phyloP scores from a whole-genome alignment of 1,140 invertebrate species.

The Leptoteleia sp. region DNA sequence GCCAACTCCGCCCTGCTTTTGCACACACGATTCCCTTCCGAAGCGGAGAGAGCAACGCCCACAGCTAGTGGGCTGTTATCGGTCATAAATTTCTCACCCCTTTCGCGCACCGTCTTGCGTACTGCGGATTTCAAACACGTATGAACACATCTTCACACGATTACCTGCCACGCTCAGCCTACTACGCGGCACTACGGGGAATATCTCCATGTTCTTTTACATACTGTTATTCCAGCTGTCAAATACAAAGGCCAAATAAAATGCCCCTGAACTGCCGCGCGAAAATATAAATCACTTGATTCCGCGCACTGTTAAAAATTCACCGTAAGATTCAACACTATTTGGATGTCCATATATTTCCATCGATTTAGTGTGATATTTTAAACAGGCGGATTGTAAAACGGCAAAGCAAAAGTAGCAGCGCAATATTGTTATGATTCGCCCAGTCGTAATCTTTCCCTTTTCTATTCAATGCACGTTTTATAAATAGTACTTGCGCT shows the following conservation, averaged over 20 bases:
- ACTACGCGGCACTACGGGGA: slow-evolving; percentile 24
- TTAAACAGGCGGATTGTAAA: neutral
- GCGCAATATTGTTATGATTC: too few relatives aligned
- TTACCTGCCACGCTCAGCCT: slow-evolving; percentile 51
- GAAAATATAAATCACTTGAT: slow-evolving; percentile 39
- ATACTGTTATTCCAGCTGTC: slow-evolving; percentile 52
- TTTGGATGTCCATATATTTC: slow-evolving; percentile 1
- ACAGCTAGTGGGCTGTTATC: slow-evolving; percentile 50
- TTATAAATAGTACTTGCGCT: too few relatives aligned
- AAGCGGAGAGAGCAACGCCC: slow-evolving; percentile 38
- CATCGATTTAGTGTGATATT: neutral
- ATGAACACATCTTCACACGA: slow-evolving; percentile 54
- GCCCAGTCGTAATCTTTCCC: too few relatives aligned
- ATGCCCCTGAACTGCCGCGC: slow-evolving; percentile 25
- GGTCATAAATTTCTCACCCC: slow-evolving; percentile 58
- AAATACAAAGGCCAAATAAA: slow-evolving; percentile 46
- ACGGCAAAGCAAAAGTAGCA: neutral
- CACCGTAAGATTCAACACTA: neutral
- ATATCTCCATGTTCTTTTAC: slow-evolving; percentile 55
- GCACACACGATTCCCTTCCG: slow-evolving; percentile 43
- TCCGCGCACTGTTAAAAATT: slow-evolving; percentile 1
- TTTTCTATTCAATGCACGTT: too few relatives aligned
- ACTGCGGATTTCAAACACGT: slow-evolving; percentile 39
- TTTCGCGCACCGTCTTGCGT: slow-evolving; percentile 31
- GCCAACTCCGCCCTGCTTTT: slow-evolving; percentile 52